Percentiles rank a stretch among this genome's conserved stretches.
These are phyloP conservation scores for Lathamus discolor DNA, from an alignment of 2,113 vertebrate genomes.

Conservation along the genomic window DNA sequence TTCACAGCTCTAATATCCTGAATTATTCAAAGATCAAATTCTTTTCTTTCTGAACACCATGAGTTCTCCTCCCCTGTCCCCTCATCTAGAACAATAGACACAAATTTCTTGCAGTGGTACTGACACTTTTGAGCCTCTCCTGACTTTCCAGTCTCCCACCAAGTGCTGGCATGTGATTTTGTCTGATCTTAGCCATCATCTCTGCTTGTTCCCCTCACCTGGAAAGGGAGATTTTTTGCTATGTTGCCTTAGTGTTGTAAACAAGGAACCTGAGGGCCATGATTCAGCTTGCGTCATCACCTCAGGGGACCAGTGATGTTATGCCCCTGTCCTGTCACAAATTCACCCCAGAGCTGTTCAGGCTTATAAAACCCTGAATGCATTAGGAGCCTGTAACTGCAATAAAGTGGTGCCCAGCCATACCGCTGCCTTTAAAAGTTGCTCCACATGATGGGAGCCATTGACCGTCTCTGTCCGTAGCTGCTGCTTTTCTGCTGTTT, in stretches of 20 bases:
- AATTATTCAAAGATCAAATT: background rate
- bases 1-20: background rate
- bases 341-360: background rate
- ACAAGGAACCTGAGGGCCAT: background rate
- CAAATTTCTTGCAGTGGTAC: background rate
- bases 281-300: fast-evolving
- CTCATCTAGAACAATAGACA: background rate
- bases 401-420: fast-evolving
- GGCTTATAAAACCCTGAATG: background rate
- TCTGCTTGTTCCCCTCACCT: background rate
- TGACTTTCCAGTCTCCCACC: background rate
- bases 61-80: fast-evolving
- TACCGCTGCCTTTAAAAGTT: background rate
- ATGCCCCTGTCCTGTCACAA: background rate
- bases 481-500: background rate
- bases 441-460: background rate
- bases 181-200: background rate
- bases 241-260: background rate
- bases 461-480: background rate
- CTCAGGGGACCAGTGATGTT: background rate
- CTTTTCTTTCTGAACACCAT: background rate
- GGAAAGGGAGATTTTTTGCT: background rate
- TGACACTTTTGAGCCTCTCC: background rate
- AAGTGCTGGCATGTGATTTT: background rate
- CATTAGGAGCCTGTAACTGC: background rate